These are phyloP conservation scores for Drosophila lutescens DNA, from an alignment of 2,888 invertebrate genomes.

Conservation along the genomic window DNA sequence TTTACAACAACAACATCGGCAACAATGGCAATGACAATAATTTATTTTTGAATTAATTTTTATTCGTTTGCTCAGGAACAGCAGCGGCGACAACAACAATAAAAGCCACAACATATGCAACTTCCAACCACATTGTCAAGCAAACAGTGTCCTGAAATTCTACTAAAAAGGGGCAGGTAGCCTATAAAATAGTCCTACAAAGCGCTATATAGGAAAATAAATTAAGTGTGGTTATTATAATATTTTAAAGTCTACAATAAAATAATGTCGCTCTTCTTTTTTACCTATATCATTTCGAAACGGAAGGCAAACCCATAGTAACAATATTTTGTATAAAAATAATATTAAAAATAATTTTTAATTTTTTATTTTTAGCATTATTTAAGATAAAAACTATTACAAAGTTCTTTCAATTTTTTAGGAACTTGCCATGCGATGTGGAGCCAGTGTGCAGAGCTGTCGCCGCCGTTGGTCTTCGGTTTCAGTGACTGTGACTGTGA, in stretches of 20 bases:
- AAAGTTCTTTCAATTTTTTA: not conserved
- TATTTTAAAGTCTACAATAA: too few species aligned
- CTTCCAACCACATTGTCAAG: conserved; percentile 35
- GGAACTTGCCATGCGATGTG: not conserved
- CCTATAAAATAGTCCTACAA: too few species aligned
- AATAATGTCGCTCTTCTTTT: too few species aligned
- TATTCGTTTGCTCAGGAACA: conserved; percentile 68
- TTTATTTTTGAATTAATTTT: conserved; percentile 79
- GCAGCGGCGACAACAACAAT: conserved; percentile 41
- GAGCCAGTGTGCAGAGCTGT: conserved; percentile 20
- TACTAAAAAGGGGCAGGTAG: not conserved
- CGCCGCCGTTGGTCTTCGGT: conserved; percentile 35
- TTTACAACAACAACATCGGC: conserved; percentile 36
- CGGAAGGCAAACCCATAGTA: too few species aligned
- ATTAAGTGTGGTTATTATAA: too few species aligned
- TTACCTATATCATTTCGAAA: too few species aligned
- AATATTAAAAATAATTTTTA: too few species aligned
- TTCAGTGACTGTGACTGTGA: conserved; percentile 61
- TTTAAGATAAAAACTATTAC: too few species aligned
- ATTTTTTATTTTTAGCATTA: too few species aligned
- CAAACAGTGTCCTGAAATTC: conserved; percentile 7
- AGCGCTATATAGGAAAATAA: too few species aligned
- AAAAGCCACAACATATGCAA: conserved; percentile 37
- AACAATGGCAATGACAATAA: conserved; percentile 76
- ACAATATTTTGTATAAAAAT: too few species aligned